These are phyloP conservation scores for Leptopilina boulardi DNA, from an alignment of 1,140 invertebrate genomes.

Conservation along the genomic window DNA sequence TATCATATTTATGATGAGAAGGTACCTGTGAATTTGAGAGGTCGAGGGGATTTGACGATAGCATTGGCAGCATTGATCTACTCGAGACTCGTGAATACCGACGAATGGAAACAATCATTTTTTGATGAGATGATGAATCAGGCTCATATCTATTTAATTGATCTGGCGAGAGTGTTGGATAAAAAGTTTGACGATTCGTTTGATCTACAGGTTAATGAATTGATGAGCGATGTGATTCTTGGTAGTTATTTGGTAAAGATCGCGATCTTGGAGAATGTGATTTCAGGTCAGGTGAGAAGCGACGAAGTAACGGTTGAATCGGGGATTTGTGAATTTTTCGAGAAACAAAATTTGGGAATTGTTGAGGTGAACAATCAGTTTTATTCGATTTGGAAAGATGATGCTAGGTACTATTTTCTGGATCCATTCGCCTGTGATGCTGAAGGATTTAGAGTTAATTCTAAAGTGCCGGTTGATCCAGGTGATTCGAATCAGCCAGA, in stretches of 20 bases:
- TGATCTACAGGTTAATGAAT: slow-evolving; percentile 60
- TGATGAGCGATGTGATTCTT: slow-evolving; percentile 68
- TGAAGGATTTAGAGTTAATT: slow-evolving; percentile 62
- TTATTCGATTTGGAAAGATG: slow-evolving; percentile 70
- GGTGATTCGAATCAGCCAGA: no score
- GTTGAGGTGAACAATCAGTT: slow-evolving; percentile 66
- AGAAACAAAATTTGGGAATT: slow-evolving; percentile 53
- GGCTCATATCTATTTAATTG: slow-evolving; percentile 69
- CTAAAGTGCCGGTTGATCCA: not conserved
- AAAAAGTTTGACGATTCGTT: slow-evolving; percentile 64
- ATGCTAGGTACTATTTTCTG: slow-evolving; percentile 66
- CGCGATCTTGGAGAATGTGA: slow-evolving; percentile 61
- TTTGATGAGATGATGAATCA: slow-evolving; percentile 73
- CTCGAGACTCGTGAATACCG: slow-evolving; percentile 61
- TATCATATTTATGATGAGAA: slow-evolving; percentile 63
- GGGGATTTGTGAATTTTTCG: slow-evolving; percentile 63
- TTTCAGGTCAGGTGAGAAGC: slow-evolving; percentile 61
- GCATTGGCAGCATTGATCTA: slow-evolving; percentile 68
- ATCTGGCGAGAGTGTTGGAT: slow-evolving; percentile 60
- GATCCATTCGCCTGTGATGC: slow-evolving; percentile 70
- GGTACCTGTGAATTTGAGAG: slow-evolving; percentile 55
- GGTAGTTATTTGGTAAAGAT: slow-evolving; percentile 70
- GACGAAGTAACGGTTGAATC: slow-evolving; percentile 55
- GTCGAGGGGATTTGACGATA: slow-evolving; percentile 61
- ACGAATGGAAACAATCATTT: slow-evolving; percentile 66